Percentiles rank a stretch among this genome's conserved stretches.
phyloP scores from a whole-genome alignment of 2,888 invertebrate genomes.

The Lasioglossum leucozonium region DNA sequence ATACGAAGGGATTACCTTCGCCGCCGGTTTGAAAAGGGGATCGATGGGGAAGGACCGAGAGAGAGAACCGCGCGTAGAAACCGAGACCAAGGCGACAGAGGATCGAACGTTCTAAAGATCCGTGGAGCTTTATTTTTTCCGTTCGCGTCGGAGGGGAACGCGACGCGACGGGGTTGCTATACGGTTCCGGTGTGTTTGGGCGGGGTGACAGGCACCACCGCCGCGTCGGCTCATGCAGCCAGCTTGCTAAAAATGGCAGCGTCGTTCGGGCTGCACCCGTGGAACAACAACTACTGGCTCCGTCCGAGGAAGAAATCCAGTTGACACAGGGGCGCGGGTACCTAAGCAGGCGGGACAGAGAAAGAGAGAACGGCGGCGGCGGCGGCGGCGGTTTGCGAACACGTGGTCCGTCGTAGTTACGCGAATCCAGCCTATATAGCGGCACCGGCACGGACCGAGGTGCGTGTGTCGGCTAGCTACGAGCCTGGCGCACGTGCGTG shows the following conservation, averaged over 20 bases:
- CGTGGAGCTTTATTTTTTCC: neutral
- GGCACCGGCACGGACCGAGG: conserved; percentile 35
- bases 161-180: neutral
- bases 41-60: conserved; percentile 31
- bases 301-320: conserved; percentile 86
- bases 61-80: neutral
- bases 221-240: conserved; percentile 58
- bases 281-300: conserved; percentile 85
- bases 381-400: conserved; percentile 69
- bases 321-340: conserved; percentile 84
- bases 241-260: conserved; percentile 85
- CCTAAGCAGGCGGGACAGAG: conserved; percentile 30
- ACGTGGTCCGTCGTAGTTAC: conserved; percentile 75
- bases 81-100: neutral
- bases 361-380: too few relatives aligned
- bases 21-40: conserved; percentile 38
- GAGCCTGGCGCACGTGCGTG: conserved; percentile 75
- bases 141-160: neutral
- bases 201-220: conserved; percentile 79
- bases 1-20: conserved; percentile 62
- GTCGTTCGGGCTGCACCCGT: conserved; percentile 83
- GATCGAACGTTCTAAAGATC: neutral
- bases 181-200: conserved; percentile 76
- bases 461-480: conserved; percentile 73
- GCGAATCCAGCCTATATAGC: conserved; percentile 36